Conservation (phyloP, 2,113 vertebrate species). For the Zootoca vivipara region DNA sequence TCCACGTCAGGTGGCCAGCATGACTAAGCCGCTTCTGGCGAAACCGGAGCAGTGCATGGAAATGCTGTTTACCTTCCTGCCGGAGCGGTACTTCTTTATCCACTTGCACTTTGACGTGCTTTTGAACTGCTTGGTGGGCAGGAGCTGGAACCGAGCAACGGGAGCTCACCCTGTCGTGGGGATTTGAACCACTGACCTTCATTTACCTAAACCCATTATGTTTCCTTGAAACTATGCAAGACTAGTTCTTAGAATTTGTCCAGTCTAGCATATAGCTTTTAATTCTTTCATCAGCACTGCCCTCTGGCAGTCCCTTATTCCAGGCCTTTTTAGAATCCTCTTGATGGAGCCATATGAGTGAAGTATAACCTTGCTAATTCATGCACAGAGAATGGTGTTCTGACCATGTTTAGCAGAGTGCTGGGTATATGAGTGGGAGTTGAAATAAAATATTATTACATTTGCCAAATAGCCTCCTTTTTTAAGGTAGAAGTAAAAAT, state of each 20-base stretch:
- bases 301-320: background rate
- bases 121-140: no score
- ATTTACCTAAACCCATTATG: background rate
- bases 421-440: background rate
- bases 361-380: constrained; percentile 20
- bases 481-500: background rate
- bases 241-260: background rate
- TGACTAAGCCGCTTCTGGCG: no score
- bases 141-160: no score
- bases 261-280: background rate
- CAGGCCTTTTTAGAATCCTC: background rate
- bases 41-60: no score
- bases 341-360: background rate
- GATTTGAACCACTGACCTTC: no score
- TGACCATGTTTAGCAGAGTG: background rate
- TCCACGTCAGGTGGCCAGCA: no score
- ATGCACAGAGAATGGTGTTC: fast-evolving
- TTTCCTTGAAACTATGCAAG: background rate
- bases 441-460: background rate
- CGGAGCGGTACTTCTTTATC: no score
- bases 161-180: no score
- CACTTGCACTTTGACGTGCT: no score
- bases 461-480: background rate
- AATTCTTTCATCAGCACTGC: constrained; percentile 15
- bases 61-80: no score